phyloP scores from a whole-genome alignment of 2,888 invertebrate species.

The Luffia ferchaultella region DNA sequence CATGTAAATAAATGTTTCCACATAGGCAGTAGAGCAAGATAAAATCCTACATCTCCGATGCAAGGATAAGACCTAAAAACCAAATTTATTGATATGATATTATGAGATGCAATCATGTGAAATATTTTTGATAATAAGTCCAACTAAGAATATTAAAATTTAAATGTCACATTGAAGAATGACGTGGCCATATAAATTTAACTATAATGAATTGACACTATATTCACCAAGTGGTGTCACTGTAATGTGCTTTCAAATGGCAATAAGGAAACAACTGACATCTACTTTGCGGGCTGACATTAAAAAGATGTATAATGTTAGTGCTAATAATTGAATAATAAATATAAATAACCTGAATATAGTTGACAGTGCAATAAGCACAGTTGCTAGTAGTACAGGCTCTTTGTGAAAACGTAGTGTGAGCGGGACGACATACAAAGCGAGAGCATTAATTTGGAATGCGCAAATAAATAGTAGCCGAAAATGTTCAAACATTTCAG shows the following conservation, averaged over 20 bases:
- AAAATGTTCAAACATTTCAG: constrained; percentile 99
- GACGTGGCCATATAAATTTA: too few species aligned
- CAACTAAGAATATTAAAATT: not conserved
- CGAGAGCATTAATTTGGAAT: constrained; percentile 95
- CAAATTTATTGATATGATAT: not conserved
- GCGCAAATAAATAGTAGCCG: constrained; percentile 93
- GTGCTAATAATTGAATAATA: too few species aligned
- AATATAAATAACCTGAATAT: constrained; percentile 71
- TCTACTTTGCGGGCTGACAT: too few species aligned
- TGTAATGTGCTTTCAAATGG: too few species aligned
- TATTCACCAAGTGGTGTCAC: too few species aligned
- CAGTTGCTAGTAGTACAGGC: constrained; percentile 81
- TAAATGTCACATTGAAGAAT: too few species aligned
- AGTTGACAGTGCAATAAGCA: constrained; percentile 81
- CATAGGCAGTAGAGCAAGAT: constrained; percentile 87
- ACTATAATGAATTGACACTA: too few species aligned
- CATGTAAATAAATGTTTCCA: constrained; percentile 90
- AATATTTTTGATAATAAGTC: too few species aligned
- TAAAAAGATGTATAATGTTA: too few species aligned
- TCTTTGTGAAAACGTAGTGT: constrained; percentile 80
- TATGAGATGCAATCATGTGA: too few species aligned
- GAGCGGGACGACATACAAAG: constrained; percentile 90
- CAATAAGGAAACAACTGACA: too few species aligned
- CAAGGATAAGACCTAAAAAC: constrained; percentile 87
- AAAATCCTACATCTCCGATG: constrained; percentile 93